Base-by-base conservation (phyloP, 2,888 invertebrate species). In the Camponotus fellah region DNA sequence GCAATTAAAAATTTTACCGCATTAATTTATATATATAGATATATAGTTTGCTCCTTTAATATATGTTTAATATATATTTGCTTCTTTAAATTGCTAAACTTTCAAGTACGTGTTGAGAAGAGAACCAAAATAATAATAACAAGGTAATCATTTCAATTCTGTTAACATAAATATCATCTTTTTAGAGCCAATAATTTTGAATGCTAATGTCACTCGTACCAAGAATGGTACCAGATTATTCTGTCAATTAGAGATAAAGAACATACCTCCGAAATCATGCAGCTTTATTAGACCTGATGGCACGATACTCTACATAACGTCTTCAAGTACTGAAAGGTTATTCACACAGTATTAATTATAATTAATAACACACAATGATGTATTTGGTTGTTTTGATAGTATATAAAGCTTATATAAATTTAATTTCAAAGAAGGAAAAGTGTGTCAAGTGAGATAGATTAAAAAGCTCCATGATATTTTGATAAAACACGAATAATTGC, bases 221-320 rank as follows among this genome's bases (percentile, higher is more conserved):
- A 32, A 86, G 3, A 21, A 83, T 49, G 56, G 37, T n/a, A 75
- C 46, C 17, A 62, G 32, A 17, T 68, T 87, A 3, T 6, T 43
- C 14, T 86, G 87, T 68, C 76, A 37, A 43, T 21, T 66, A 46
- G 9, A 69, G 6, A 10, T 60, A 12, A 14, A 37, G 4, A 8
- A 40, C 1, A n/a, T 9, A 17, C 6, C 2, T 2, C 65, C 89
- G 10, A 37, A 82, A 17, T 91, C 72, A 68, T 94, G 93, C 60
- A 86, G 77, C 53, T 94, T 94, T 68, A 87, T 90, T 14, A 89
- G 88, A 56, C 94, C 94, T 0, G 88, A 93, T 77, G 91, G 91
- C 5, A 49, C 76, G 26, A 62, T 88, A 14, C 83, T 94, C 9
- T 83, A 91, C 32, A 82, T 92, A 56, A 88, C 87, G 9, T 86